Evolutionary conservation across 1,140 invertebrate species (phyloP), one percentile per base, ranked within the genome.

Genomic region (Drosophila orena): DNA sequence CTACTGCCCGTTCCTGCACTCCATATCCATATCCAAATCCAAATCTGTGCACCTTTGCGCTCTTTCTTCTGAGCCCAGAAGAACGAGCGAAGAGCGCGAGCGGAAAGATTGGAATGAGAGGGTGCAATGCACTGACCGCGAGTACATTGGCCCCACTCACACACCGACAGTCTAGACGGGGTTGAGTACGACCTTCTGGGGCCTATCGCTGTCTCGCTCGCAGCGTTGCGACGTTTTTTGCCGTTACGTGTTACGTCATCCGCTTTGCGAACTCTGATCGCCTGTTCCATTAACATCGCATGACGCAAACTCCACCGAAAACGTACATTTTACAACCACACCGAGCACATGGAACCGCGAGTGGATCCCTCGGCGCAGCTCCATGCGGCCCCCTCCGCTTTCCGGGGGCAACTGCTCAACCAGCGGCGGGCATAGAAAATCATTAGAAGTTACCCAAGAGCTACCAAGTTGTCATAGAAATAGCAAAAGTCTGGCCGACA

Each of bases 381-480:
- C 40, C 38, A n/a, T 37, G 53, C 27, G 27, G 40, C 54, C 2
- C 55, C 40, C 35, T n/a, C 66, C 66, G 37, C 49, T 56, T 72
- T 46, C 47, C 34, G 35, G 58, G 52, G 47, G 34, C 59, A 40
- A 47, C 78, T 74, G 43, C 49, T 70, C 57, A 57, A 70, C 68
- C 68, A 70, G 52, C 64, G 65, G 12, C 20, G 42, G 68, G 62
- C 84, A 89, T 89, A 89, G 84, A 89, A 89, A 89, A 89, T 89
- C 84, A 79, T 89, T 89, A 89, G 84, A 89, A 90, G 54, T 58
- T 71, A 84, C 60, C 64, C 77, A 58, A 79, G 68, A 84, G 84
- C 77, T 89, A 89, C 85, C 84, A 89, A 89, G 84, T 80, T 89
- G 71, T 84, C 84, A 89, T 89, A 89, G 84, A 89, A 89, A 84